Percentiles rank a stretch among this genome's conserved stretches.
Conservation (phyloP, 2,797 vertebrate species). For the Pangasius macronema region DNA sequence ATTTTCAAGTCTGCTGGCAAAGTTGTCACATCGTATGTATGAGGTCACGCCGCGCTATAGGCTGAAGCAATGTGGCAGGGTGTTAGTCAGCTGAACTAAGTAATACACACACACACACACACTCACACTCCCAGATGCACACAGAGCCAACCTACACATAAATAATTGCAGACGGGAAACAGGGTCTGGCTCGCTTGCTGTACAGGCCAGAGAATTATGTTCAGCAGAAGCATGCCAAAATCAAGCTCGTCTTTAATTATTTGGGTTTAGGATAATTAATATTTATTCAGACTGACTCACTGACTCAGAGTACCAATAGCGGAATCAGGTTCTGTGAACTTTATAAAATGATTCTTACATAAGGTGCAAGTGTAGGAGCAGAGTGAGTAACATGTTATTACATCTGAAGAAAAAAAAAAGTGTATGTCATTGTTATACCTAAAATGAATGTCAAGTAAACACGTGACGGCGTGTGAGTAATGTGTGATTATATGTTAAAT, state of each 20-base stretch:
- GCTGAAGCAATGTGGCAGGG: not conserved
- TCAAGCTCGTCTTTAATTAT: constrained; percentile 35
- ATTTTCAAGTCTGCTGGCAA: constrained; percentile 37
- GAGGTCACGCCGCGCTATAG: not conserved
- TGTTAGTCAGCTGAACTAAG: not conserved
- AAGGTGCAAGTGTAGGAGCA: not conserved
- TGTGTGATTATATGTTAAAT: not conserved
- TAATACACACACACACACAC: not conserved
- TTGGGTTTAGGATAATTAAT: constrained; percentile 5
- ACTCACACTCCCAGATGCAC: not conserved
- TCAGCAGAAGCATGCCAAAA: not conserved
- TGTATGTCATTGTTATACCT: no score
- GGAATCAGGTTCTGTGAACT: not conserved
- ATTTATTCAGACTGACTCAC: not conserved
- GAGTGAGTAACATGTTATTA: not conserved
- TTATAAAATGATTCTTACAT: not conserved
- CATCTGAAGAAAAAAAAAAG: not conserved
- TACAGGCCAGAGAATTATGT: constrained; percentile 21
- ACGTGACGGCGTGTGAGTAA: not conserved
- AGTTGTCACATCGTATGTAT: not conserved
- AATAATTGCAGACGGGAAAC: constrained; percentile 7
- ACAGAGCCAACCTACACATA: not conserved
- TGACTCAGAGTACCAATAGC: not conserved
- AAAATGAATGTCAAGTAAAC: not conserved
- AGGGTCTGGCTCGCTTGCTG: constrained; percentile 18